Conservation (phyloP, 2,888 invertebrate genomes). For the Chymomyza fuscimana region DNA sequence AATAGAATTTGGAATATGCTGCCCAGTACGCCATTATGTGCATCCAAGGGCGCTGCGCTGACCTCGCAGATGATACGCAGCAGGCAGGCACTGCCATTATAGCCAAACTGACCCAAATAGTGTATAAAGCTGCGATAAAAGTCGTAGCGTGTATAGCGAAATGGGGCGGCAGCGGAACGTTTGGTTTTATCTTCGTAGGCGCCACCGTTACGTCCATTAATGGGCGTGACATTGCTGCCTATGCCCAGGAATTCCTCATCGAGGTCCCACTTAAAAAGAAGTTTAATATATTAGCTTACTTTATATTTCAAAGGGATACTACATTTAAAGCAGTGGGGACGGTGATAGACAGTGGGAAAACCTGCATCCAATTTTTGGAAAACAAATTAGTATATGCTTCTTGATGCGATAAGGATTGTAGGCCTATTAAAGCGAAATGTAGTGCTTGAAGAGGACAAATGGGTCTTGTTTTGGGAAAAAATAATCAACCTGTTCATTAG, state of each 20-base stretch:
- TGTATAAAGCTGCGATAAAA: slow-evolving; percentile 72
- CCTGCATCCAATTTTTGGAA: no score
- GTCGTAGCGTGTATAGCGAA: slow-evolving; percentile 61
- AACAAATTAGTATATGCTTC: no score
- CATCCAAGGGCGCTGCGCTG: slow-evolving; percentile 77
- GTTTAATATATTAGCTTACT: not conserved
- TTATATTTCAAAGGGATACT: not conserved
- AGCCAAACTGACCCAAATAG: slow-evolving; percentile 72
- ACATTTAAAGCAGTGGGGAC: no score
- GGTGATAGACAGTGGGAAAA: no score
- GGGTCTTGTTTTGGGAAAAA: no score
- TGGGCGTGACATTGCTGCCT: slow-evolving; percentile 69
- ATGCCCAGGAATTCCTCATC: slow-evolving; percentile 67
- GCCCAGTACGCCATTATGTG: slow-evolving; percentile 84
- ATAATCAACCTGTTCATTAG: no score
- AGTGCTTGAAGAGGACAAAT: no score
- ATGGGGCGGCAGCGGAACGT: slow-evolving; percentile 43
- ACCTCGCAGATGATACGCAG: slow-evolving; percentile 85
- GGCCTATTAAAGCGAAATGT: no score
- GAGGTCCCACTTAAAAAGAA: slow-evolving; percentile 72
- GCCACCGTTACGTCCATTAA: slow-evolving; percentile 59
- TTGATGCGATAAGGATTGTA: no score
- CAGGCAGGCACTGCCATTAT: slow-evolving; percentile 82
- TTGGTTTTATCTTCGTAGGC: slow-evolving; percentile 20
- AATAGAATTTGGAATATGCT: slow-evolving; percentile 85